Base-by-base conservation (phyloP, 1,140 invertebrate species). In the Drosophila trapezifrons region DNA sequence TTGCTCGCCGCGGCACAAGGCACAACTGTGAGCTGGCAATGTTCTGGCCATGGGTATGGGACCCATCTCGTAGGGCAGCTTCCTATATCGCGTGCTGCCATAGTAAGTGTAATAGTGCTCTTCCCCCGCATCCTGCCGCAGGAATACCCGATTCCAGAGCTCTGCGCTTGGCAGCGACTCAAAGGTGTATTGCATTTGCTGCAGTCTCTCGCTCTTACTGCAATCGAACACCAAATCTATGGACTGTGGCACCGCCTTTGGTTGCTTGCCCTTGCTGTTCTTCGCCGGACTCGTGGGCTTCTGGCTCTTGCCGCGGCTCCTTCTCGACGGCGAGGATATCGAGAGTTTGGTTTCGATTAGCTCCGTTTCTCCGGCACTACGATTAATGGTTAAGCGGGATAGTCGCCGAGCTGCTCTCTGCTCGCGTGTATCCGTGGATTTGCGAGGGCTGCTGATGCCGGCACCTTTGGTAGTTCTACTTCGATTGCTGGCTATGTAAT, bases 61-160 rank as follows among this genome's bases (percentile, higher is more conserved):
- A 15, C 93, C 95, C 80, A 96, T 95, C 91, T 97, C 95, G 80
- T 96, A 96, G 0, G 96, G 96, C 73, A 97, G 92, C 60, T 96
- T 93, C 10, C 91, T 95, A 94, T 70, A 95, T 93, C 77, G 93
- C 32, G 90, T 92, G 7, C 72, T 76, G 18, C 90, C 91, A 27
- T 78, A 92, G 55, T 92, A 92, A 37, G 87, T 89, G 56, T 83
- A 91, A 42, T 82, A 90, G 35, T 80, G 93, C 76, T 96, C 94
- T 60, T 95, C 94, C 9, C 95, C 95, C 17, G 94, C 93, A 85
- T 97, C 96, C 80, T 96, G 96, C 1, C 96, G 93, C 65, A 94
- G 93, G 85, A 96, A 97, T 0, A 96, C 95, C 76, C 95, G 93
- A 92, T 95, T 96, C 96, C 96, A 97, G 0, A 95, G 94, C 80